Base-by-base conservation (phyloP, 2,113 vertebrate genomes). In the Solenodon paradoxus region DNA sequence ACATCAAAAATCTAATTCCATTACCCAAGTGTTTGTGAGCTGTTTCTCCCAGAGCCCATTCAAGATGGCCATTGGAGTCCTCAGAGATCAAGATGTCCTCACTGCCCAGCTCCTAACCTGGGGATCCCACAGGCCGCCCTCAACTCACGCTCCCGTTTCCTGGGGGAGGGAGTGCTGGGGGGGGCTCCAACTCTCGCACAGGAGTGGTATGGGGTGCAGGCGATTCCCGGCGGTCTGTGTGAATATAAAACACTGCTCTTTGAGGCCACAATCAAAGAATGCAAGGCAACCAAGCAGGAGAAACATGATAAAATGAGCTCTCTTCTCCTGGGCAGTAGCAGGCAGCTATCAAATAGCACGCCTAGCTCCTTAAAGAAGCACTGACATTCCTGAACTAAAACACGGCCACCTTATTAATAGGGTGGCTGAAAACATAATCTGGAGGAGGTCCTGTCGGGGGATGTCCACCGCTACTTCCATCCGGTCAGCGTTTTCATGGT, bases 31-130 rank as follows among this genome's bases (percentile, higher is more conserved):
- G 75, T 30, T 63, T 45, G 82, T 93, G 32, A 87, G 69, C 75
- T 66, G 61, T 89, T 86, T 32, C 81, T 20, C 42, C 82, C 42
- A 79, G 51, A 93, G 82, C 72, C 94, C 93, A 68, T 59, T 96
- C 88, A 86, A 88, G 89, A 97, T 5, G 19, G 95, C 96, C 79
- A 68, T 8, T 40, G 95, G 88, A 96, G 86, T 88, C 96, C 80
- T 75, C 75, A 3, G 57, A 97, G 96, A 98, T 84, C 38, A 98
- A 97, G 93, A 93, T 12, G 80, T 87, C 96, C 64, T 95, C 94
- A n/a, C n/a, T n/a, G n/a, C n/a, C n/a, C n/a, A n/a, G n/a, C n/a
- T n/a, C n/a, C n/a, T n/a, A n/a, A n/a, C n/a, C n/a, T n/a, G n/a
- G n/a, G n/a, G n/a, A n/a, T n/a, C n/a, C n/a, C n/a, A n/a, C n/a